Evolutionary conservation across 2,113 vertebrate genomes (phyloP).

Genomic region (Bubo scandiacus): DNA sequence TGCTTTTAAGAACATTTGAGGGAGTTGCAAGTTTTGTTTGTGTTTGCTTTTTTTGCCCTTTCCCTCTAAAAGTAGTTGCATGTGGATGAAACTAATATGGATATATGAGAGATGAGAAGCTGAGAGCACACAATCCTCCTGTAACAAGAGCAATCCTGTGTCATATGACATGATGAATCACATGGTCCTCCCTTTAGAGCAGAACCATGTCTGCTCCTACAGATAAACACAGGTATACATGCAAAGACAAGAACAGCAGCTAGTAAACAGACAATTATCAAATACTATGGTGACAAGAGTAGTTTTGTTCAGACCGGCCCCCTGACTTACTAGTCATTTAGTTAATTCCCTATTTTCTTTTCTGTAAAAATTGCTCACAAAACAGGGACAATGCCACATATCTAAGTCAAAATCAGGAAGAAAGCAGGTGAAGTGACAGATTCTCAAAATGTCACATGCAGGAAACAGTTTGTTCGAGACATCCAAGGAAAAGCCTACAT

Average conservation of each 20-base stretch:
- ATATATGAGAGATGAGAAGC: background rate
- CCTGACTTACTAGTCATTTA: background rate
- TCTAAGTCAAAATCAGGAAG: background rate
- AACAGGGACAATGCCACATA: background rate
- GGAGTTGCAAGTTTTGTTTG: background rate
- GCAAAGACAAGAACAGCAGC: background rate
- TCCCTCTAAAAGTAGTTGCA: background rate
- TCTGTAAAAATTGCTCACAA: background rate
- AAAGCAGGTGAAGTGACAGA: background rate
- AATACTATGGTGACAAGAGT: background rate
- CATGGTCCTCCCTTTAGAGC: background rate
- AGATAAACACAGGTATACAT: background rate
- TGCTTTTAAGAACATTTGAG: background rate
- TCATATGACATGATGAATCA: fast-evolving
- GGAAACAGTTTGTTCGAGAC: background rate
- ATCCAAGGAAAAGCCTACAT: background rate
- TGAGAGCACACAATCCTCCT: background rate
- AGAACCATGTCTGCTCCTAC: background rate
- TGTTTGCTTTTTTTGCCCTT: background rate
- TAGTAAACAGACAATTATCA: background rate
- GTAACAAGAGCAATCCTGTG: background rate
- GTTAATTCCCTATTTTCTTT: background rate
- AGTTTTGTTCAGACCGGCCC: background rate
- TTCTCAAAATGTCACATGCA: background rate
- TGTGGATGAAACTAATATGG: background rate